Base-by-base conservation (phyloP, 2,113 vertebrate species). In the Cisticola juncidis region DNA sequence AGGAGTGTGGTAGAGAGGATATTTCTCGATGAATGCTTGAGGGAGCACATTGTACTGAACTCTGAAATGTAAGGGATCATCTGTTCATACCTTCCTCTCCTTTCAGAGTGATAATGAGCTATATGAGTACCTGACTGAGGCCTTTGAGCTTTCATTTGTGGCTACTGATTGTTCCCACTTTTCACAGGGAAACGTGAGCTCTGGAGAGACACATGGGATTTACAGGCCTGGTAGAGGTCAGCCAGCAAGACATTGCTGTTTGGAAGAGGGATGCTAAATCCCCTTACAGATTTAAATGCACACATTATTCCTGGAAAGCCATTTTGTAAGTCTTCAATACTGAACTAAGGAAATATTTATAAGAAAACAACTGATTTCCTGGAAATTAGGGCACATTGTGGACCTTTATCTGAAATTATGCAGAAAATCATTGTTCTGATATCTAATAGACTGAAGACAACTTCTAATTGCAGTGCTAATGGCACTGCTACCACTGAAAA, bases 261-360 rank as follows among this genome's bases (percentile, higher is more conserved):
- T 60, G 24, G 21, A 77, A 48, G 31, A 68, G 26, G 9, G n/a
- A 47, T 78, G 40, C 9, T 83, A 81, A 83, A 65, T 83, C 44
- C 80, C 31, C 64, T 73, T 21, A n/a, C 33, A 47, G 29, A 89
- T 90, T 93, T 96, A 74, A 47, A 84, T 79, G 84, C 84, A 66
- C 35, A 50, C 50, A 33, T 82, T 92, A 50, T 73, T 96, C 95
- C 95, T 84, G 50, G 60, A 86, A 89, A 94, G 47, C 76, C 71
- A 69, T 73, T 47, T 56, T 66, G 22, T 91, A 95, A 91, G 88
- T 81, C 86, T 60, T 77, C 92, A 96, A 82, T 71, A 58, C 45
- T 90, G 88, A 97, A 91, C 85, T 82, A 66, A 85, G 88, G 95
- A 94, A 97, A 93, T 94, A 97, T 77, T 96, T 86, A 65, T 66